Evolutionary conservation across 2,888 invertebrate genomes (phyloP).

Genomic region (Leptopterna dolabrata): DNA sequence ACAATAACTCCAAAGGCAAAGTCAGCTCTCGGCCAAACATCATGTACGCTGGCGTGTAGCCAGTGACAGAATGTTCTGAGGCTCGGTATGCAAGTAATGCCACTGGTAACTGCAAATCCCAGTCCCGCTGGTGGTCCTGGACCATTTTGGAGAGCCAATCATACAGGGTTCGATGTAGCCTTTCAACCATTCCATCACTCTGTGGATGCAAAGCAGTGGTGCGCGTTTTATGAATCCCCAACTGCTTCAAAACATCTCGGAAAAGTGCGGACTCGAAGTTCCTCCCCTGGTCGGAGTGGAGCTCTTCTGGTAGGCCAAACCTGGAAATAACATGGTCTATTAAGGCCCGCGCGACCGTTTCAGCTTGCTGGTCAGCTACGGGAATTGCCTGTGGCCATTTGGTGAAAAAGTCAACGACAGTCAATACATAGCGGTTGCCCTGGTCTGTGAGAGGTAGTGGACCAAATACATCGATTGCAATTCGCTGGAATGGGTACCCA

Average conservation of each 20-base stretch:
- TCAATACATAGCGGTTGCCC: not conserved
- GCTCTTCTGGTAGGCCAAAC: not conserved
- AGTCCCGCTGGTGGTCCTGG: not conserved
- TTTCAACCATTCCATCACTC: slow-evolving; percentile 60
- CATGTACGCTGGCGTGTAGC: no score
- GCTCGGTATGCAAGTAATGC: not conserved
- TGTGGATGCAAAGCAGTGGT: not conserved
- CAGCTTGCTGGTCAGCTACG: not conserved
- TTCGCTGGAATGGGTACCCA: no score
- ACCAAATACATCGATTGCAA: no score
- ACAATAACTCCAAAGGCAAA: no score
- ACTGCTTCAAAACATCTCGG: not conserved
- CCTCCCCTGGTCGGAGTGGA: not conserved
- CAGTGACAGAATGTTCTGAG: not conserved
- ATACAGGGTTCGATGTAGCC: slow-evolving; percentile 59
- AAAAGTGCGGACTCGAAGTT: not conserved
- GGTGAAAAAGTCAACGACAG: not conserved
- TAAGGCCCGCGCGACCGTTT: not conserved
- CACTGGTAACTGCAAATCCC: not conserved
- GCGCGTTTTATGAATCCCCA: not conserved
- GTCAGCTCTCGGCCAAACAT: no score
- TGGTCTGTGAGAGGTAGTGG: no score
- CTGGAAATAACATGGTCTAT: not conserved
- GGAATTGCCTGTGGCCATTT: not conserved
- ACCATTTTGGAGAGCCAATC: not conserved